These are phyloP conservation scores for Caenorhabditis sp. DNA, from an alignment of 2,888 invertebrate species.

Conservation along the genomic window DNA sequence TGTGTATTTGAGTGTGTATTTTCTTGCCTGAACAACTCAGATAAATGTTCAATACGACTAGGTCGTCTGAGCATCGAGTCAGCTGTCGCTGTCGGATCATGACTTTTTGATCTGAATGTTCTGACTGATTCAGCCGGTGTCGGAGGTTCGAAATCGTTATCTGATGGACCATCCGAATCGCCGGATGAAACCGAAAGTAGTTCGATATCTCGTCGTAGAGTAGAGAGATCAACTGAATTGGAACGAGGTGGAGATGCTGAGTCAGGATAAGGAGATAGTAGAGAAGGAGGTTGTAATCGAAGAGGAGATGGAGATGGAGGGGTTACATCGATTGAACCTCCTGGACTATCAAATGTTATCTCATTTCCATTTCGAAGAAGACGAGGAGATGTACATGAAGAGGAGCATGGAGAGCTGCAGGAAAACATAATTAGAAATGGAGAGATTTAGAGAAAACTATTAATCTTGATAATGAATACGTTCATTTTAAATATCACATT, in stretches of 20 bases:
- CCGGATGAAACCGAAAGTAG: slow-evolving; percentile 63
- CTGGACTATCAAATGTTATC: slow-evolving; percentile 43
- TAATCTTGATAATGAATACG: neutral
- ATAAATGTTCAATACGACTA: slow-evolving; percentile 67
- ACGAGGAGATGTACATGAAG: slow-evolving; percentile 44
- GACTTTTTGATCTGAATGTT: slow-evolving; percentile 63
- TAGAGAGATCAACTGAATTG: slow-evolving; percentile 68
- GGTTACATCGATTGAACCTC: slow-evolving; percentile 22
- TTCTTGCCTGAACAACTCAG: slow-evolving; percentile 67
- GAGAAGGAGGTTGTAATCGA: slow-evolving; percentile 48
- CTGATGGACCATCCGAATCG: slow-evolving; percentile 60
- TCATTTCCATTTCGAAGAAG: slow-evolving; percentile 47
- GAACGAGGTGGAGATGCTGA: slow-evolving; percentile 62
- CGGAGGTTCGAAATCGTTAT: slow-evolving; percentile 61
- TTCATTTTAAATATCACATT: neutral
- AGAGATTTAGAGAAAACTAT: neutral
- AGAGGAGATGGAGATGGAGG: slow-evolving; percentile 37
- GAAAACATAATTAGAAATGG: neutral
- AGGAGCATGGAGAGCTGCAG: slow-evolving; percentile 52
- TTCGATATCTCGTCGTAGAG: slow-evolving; percentile 67
- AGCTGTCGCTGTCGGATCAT: slow-evolving; percentile 64
- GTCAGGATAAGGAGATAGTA: slow-evolving; percentile 52
- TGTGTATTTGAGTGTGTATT: no score
- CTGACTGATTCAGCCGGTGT: slow-evolving; percentile 68
- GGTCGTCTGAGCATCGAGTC: slow-evolving; percentile 62